phyloP scores from a whole-genome alignment of 2,888 invertebrate species.

The Apodemia zela region DNA sequence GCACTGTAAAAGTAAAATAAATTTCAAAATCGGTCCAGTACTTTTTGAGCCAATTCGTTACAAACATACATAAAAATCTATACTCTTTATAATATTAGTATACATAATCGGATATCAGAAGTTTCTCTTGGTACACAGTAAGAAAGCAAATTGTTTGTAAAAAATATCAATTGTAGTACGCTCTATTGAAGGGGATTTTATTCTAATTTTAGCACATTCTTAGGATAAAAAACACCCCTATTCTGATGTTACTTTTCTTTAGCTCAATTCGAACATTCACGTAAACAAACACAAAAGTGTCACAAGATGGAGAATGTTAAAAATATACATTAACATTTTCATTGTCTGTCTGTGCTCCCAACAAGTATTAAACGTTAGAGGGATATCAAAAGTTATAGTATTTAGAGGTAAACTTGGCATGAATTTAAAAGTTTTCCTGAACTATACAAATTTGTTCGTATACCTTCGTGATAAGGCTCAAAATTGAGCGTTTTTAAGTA shows the following conservation, averaged over 20 bases:
- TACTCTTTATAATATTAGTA: too few species aligned
- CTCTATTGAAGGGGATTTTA: background rate
- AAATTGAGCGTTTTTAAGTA: slow-evolving; percentile 30
- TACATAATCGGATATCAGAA: too few species aligned
- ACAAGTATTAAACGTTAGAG: slow-evolving; percentile 65
- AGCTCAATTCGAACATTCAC: slow-evolving; percentile 16
- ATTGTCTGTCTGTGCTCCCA: slow-evolving; percentile 59
- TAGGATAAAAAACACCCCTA: background rate
- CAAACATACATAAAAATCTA: too few species aligned
- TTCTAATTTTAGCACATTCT: background rate
- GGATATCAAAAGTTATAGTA: slow-evolving; percentile 74
- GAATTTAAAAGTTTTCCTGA: slow-evolving; percentile 43
- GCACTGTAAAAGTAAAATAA: too few species aligned
- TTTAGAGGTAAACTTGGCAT: slow-evolving; percentile 69
- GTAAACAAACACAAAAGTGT: slow-evolving; percentile 30
- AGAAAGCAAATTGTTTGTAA: too few species aligned
- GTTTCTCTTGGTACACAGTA: too few species aligned
- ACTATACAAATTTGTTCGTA: slow-evolving; percentile 28
- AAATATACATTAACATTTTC: slow-evolving; percentile 73
- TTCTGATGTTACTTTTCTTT: slow-evolving; percentile 22
- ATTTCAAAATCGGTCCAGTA: too few species aligned
- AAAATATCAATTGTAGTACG: background rate
- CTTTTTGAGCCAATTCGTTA: too few species aligned
- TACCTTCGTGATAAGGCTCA: slow-evolving; percentile 33
- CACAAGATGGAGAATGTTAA: slow-evolving; percentile 45